Evolutionary conservation across 1,140 invertebrate genomes (phyloP), one percentile per base, ranked within the genome.

Genomic region (Homarus americanus): DNA sequence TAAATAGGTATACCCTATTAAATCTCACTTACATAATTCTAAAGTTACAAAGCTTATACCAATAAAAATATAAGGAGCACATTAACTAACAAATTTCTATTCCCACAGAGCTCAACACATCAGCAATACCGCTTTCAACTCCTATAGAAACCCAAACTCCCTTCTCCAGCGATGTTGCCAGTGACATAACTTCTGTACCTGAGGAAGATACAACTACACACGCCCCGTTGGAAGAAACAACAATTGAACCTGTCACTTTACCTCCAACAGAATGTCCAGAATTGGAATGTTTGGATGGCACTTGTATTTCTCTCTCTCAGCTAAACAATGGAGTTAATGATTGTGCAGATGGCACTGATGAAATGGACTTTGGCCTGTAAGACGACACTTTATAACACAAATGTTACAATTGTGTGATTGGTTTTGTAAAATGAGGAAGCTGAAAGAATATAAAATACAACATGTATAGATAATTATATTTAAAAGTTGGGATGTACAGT

Each of bases 311-410:
- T 24, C 63, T 92, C n/a, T 73, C 66, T 32, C 91, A 92, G 78
- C 58, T 92, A 20, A 92, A 92, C 41, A 63, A 92, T 58, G 91
- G 91, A 12, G 91, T 92, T 20, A 80, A 63, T 40, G 91, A 92
- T 72, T 92, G 91, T 58, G 72, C 92, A 9, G 95, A 95, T 92
- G 93, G 93, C 5, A 94, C 94, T 41, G 95, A 95, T 93, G 95
- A 95, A 92, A 78, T 93, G 17, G 94, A 95, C 87, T 95, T 90
- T 80, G 87, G 63, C 63, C 5, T n/a, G n/a, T 58, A 58, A 58
- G 17, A 58, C 15, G 4, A 7, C 44, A 49, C 15, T 49, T 49
- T 49, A 49, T 49, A 49, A 15, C 44, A 49, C 4, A 49, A 7
- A 7, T 49, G 15, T 49, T 49, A 49, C 15, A 49, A 49, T 4